phyloP scores from a whole-genome alignment of 2,888 invertebrate species.

The Baccha elongata region DNA sequence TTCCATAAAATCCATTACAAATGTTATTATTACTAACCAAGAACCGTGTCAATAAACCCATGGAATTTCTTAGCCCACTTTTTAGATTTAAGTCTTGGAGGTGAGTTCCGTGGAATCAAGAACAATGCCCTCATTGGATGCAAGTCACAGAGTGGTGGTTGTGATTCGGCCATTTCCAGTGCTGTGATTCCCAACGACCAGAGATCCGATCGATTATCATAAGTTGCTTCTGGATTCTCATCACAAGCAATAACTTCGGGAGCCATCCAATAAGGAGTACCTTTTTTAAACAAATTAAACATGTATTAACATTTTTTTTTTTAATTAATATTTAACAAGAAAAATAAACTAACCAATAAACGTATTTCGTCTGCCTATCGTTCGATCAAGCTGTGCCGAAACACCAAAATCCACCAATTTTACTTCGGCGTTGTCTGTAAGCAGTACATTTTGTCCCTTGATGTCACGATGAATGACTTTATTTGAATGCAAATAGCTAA shows the following conservation, averaged over 20 bases:
- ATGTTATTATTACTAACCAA: slow-evolving; percentile 82
- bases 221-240: slow-evolving; percentile 99
- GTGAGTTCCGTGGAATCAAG: slow-evolving; percentile 98
- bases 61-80: slow-evolving; percentile 99
- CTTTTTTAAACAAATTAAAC: slow-evolving; percentile 80
- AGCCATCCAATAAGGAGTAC: slow-evolving; percentile 99
- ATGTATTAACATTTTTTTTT: neutral
- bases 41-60: slow-evolving; percentile 98
- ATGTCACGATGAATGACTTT: slow-evolving; percentile 99
- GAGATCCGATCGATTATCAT: slow-evolving; percentile 97
- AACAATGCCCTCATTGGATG: slow-evolving; percentile 99
- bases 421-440: slow-evolving; percentile 99
- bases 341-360: slow-evolving; percentile 87
- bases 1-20: neutral
- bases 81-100: slow-evolving; percentile 98
- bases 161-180: slow-evolving; percentile 99
- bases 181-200: slow-evolving; percentile 98
- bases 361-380: slow-evolving; percentile 98
- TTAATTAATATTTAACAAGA: neutral
- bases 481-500: slow-evolving; percentile 98
- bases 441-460: slow-evolving; percentile 99
- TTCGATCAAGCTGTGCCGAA: slow-evolving; percentile 98
- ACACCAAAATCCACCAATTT: slow-evolving; percentile 99
- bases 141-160: slow-evolving; percentile 99
- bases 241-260: slow-evolving; percentile 99